Evolutionary conservation across 2,113 vertebrate genomes (phyloP), one percentile per base, ranked within the genome.

Genomic region (Malurus elegans): DNA sequence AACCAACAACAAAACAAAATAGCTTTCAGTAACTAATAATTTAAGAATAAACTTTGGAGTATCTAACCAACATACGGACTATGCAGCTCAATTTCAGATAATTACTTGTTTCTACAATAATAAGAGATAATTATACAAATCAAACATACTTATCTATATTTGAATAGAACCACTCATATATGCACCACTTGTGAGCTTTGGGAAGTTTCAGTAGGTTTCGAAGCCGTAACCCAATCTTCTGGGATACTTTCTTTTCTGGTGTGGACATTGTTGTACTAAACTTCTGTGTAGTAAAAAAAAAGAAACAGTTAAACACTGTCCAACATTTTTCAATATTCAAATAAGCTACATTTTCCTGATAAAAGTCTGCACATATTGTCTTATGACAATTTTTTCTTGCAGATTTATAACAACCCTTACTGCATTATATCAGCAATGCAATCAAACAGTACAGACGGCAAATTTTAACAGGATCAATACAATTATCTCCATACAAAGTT

Each of bases 151-250:
- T 99, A 98, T 99, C 99, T 94, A 99, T 99, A 93, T 99, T 99
- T 66, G 99, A 99, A 95, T 99, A 99, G 98, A 99, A 99, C 99
- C 99, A 99, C 93, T 99, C 99, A 9, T 99, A 99, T 97, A 99
- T 99, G 96, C 99, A 99, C 99, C 99, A 99, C 97, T 99, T 99
- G 97, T 99, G 99, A 57, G 99, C 99, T 98, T 99, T 99, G 86
- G 99, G 99, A 65, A 99, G 98, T 90, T 99, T 99, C 26, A 99
- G 98, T 40, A 99, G 98, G 95, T 99, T 99, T 90, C 99, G 98
- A 95, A 99, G 98, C 82, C 99, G 97, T 85, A 99, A 98, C 42
- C 99, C 99, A 92, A 99, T 99, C 98, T 99, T 99, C 97, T 99
- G 99, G 45, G 99, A 99, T 12, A 97, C 98, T 75, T 99, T 99